phyloP scores from a whole-genome alignment of 2,888 invertebrate species.

The Phragmatobia fuliginosa region DNA sequence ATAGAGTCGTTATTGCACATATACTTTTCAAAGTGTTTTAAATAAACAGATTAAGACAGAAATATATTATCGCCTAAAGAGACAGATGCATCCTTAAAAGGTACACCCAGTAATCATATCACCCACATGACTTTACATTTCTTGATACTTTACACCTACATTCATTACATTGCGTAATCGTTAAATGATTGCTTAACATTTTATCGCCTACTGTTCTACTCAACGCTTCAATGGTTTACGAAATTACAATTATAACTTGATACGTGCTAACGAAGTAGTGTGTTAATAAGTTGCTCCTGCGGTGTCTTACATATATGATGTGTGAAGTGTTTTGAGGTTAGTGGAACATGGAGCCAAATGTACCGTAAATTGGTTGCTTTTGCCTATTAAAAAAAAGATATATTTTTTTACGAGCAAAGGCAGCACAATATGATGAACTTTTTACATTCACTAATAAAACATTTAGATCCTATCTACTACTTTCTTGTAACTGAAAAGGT shows the following conservation, averaged over 20 bases:
- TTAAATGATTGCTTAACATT: slow-evolving; percentile 32
- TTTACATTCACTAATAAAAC: not conserved
- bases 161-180: slow-evolving; percentile 17
- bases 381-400: not conserved
- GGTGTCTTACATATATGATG: slow-evolving; percentile 7
- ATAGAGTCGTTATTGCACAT: not conserved
- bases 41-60: not conserved
- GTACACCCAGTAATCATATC: not conserved
- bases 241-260: slow-evolving; percentile 41
- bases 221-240: slow-evolving; percentile 30
- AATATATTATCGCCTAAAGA: not conserved
- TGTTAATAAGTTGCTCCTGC: slow-evolving; percentile 12
- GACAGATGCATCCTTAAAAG: not conserved
- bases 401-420: not conserved
- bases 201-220: slow-evolving; percentile 21
- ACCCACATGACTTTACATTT: slow-evolving; percentile 1
- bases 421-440: not conserved
- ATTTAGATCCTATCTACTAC: too few species aligned
- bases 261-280: slow-evolving; percentile 34
- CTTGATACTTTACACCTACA: slow-evolving; percentile 11
- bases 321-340: slow-evolving; percentile 9
- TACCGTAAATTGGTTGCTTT: not conserved
- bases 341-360: not conserved
- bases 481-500: too few species aligned
- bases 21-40: not conserved